phyloP scores from a whole-genome alignment of 2,888 invertebrate species.

The Patella depressa region DNA sequence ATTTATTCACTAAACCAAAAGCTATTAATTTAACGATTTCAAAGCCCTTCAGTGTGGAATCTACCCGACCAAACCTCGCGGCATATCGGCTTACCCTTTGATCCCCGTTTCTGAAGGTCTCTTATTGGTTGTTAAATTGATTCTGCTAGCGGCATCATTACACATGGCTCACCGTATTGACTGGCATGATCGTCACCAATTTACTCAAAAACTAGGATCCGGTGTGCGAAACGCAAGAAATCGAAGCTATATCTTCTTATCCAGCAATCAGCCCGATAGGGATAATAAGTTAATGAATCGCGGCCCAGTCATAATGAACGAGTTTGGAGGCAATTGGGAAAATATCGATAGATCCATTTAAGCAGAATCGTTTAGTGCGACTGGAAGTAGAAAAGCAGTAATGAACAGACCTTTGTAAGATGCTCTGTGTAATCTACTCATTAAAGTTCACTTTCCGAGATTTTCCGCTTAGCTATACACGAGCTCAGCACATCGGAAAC shows the following conservation, averaged over 20 bases:
- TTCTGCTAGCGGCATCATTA: background rate
- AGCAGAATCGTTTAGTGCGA: background rate
- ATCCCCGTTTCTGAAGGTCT: background rate
- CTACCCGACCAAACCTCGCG: too few species aligned
- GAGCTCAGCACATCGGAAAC: conserved; percentile 31
- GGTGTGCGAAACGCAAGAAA: background rate
- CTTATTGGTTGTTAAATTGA: conserved; percentile 4
- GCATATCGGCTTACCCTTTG: background rate
- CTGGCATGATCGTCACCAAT: conserved; percentile 1
- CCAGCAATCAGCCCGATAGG: conserved; percentile 20
- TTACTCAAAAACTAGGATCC: conserved; percentile 9
- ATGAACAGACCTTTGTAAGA: conserved; percentile 21
- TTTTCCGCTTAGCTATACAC: conserved; percentile 34
- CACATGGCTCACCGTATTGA: background rate
- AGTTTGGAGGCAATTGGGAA: conserved; percentile 15
- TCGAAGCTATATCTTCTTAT: conserved; percentile 22
- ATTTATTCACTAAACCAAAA: background rate
- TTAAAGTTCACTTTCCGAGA: conserved; percentile 37
- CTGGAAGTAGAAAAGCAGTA: background rate
- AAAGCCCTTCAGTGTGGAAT: background rate
- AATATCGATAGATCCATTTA: conserved; percentile 4
- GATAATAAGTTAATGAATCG: conserved; percentile 28
- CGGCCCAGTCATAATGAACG: conserved; percentile 17
- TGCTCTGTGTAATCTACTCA: conserved; percentile 31
- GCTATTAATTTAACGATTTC: conserved; percentile 4